Evolutionary conservation across 92 coral and sea anemone species (phyloP).

Genomic region (Zoanthus sociatus): DNA sequence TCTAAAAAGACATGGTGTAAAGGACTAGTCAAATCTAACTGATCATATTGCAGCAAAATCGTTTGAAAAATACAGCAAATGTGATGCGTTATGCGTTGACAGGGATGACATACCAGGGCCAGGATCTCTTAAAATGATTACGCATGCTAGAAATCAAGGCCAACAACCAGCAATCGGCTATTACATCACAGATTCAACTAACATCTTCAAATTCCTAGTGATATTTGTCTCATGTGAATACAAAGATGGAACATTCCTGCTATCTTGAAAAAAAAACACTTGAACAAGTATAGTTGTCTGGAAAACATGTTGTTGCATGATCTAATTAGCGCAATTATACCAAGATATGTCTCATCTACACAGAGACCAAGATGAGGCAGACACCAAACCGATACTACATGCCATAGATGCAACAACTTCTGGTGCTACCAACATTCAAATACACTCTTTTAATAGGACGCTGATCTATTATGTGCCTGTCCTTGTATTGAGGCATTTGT

Average conservation of each 20-base stretch:
- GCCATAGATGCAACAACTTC: slow-evolving; percentile 11
- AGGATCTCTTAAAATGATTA: too few species aligned
- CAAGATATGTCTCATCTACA: slow-evolving; percentile 43
- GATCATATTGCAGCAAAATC: too few species aligned
- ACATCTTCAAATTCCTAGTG: neutral
- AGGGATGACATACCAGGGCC: too few species aligned
- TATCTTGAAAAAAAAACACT: slow-evolving; percentile 44
- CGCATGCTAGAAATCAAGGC: too few species aligned
- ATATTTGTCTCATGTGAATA: slow-evolving; percentile 37
- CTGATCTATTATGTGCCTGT: neutral
- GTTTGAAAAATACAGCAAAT: too few species aligned
- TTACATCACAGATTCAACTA: slow-evolving; percentile 41
- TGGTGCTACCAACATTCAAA: slow-evolving; percentile 14
- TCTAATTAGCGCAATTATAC: slow-evolving; percentile 20
- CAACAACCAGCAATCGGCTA: too few species aligned
- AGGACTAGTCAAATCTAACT: too few species aligned
- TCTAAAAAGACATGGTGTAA: too few species aligned
- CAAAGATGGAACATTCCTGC: slow-evolving; percentile 43
- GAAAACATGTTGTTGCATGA: slow-evolving; percentile 41
- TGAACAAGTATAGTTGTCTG: slow-evolving; percentile 4
- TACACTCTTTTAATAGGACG: neutral
- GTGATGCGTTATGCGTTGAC: too few species aligned
- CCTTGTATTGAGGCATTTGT: neutral
- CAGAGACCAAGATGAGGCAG: slow-evolving; percentile 41
- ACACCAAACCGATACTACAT: neutral